phyloP scores from a whole-genome alignment of 2,888 invertebrate genomes.

The Melinaea menophilus region DNA sequence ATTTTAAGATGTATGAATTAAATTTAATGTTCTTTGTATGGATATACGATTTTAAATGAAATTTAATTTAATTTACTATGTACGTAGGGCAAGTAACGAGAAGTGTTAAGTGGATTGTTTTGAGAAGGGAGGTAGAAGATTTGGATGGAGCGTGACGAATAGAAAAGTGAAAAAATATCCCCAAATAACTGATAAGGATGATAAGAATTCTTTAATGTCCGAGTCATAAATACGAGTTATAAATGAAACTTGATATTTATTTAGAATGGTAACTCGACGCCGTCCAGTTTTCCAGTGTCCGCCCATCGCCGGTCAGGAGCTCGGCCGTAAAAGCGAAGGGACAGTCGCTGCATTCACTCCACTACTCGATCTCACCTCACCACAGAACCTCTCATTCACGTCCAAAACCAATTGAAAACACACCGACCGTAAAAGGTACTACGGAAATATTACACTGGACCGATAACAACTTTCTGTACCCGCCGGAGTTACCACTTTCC shows the following conservation, averaged over 20 bases:
- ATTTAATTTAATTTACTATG: too few species aligned
- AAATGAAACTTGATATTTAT: conserved; percentile 33
- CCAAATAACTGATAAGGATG: too few species aligned
- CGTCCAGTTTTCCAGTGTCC: conserved; percentile 42
- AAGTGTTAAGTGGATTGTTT: too few species aligned
- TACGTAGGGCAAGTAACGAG: too few species aligned
- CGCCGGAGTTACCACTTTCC: conserved; percentile 71
- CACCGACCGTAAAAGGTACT: conserved; percentile 51
- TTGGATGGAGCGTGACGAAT: too few species aligned
- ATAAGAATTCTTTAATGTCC: too few species aligned
- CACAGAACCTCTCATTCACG: conserved; percentile 73
- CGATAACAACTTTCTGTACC: conserved; percentile 72
- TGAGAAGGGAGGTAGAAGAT: too few species aligned
- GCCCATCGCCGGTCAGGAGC: conserved; percentile 35
- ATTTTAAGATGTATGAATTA: too few species aligned
- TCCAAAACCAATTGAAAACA: conserved; percentile 70
- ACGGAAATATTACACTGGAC: conserved; percentile 59
- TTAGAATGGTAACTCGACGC: conserved; percentile 45
- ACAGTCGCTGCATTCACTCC: conserved; percentile 58
- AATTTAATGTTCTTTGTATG: too few species aligned
- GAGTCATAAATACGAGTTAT: conserved; percentile 26
- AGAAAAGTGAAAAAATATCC: too few species aligned
- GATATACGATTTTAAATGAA: too few species aligned
- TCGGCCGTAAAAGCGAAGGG: conserved; percentile 38
- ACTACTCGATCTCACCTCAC: conserved; percentile 70